Percentiles rank a stretch among this genome's conserved stretches.
phyloP scores from a whole-genome alignment of 2,888 invertebrate genomes.

The Pomacea canaliculata region DNA sequence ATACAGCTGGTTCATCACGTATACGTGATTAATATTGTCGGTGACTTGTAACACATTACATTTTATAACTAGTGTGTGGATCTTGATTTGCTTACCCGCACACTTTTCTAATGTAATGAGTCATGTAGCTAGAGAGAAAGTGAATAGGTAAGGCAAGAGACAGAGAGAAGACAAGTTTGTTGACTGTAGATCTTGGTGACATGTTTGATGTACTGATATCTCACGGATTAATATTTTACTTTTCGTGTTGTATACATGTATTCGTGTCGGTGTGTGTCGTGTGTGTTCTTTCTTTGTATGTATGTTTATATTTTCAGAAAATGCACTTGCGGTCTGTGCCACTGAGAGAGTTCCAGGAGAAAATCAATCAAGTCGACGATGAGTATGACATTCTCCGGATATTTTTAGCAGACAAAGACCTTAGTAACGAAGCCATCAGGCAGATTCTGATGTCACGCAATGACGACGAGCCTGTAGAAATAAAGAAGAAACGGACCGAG shows the following conservation, averaged over 20 bases:
- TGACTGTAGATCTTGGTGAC: too few relatives aligned
- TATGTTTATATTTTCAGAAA: slow-evolving; percentile 11
- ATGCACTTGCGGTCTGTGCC: slow-evolving; percentile 19
- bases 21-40: too few relatives aligned
- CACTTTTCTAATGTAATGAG: too few relatives aligned
- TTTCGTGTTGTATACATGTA: neutral
- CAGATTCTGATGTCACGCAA: neutral
- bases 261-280: neutral
- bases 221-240: too few relatives aligned
- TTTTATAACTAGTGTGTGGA: too few relatives aligned
- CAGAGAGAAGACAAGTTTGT: too few relatives aligned
- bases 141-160: too few relatives aligned
- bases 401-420: slow-evolving; percentile 16
- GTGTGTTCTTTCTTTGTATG: neutral
- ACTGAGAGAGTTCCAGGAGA: slow-evolving; percentile 14
- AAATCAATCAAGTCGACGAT: slow-evolving; percentile 2
- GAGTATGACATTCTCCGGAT: slow-evolving; percentile 21
- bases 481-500: slow-evolving; percentile 3
- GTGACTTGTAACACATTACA: too few relatives aligned
- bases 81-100: too few relatives aligned
- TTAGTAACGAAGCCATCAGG: slow-evolving; percentile 9
- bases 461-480: neutral
- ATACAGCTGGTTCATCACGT: too few relatives aligned
- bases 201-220: too few relatives aligned
- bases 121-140: too few relatives aligned